These are phyloP conservation scores for Eurytoma adleriae DNA, from an alignment of 2,888 invertebrate species.

Conservation along the genomic window DNA sequence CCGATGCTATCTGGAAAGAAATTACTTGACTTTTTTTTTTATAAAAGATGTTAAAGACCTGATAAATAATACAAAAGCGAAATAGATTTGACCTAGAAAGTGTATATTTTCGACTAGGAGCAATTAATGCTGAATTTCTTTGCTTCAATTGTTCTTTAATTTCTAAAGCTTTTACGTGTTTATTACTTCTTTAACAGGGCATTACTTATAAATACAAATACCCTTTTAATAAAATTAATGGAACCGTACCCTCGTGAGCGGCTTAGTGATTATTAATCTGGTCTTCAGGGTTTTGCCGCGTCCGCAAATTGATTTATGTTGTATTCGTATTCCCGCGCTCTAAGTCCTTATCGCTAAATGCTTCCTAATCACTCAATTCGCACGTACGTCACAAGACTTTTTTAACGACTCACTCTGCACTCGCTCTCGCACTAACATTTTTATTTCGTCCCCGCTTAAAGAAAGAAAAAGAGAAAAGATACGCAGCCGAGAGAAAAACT, in stretches of 20 bases:
- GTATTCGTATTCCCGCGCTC: not conserved
- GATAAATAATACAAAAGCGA: constrained; percentile 1
- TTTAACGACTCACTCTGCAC: too few relatives aligned
- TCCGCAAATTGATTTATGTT: not conserved
- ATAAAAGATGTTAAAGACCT: constrained; percentile 9
- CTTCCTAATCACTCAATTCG: too few relatives aligned
- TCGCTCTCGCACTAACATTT: too few relatives aligned
- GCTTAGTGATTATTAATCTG: too few relatives aligned
- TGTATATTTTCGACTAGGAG: not conserved
- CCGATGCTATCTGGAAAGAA: constrained; percentile 9
- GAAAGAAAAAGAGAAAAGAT: too few relatives aligned
- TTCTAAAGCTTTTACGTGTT: too few relatives aligned
- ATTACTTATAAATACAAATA: not conserved
- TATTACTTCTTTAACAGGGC: too few relatives aligned
- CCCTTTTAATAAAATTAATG: not conserved
- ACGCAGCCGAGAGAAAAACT: too few relatives aligned
- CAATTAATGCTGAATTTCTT: too few relatives aligned
- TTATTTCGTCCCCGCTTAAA: too few relatives aligned
- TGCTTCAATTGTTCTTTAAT: not conserved
- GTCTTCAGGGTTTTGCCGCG: too few relatives aligned
- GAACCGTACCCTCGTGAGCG: not conserved
- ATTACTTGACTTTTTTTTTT: constrained; percentile 16
- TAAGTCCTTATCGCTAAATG: not conserved
- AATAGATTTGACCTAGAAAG: constrained; percentile 5
- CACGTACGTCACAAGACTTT: not conserved